Evolutionary conservation across 2,888 invertebrate species (phyloP).

Genomic region (Caenorhabditis wallacei): DNA sequence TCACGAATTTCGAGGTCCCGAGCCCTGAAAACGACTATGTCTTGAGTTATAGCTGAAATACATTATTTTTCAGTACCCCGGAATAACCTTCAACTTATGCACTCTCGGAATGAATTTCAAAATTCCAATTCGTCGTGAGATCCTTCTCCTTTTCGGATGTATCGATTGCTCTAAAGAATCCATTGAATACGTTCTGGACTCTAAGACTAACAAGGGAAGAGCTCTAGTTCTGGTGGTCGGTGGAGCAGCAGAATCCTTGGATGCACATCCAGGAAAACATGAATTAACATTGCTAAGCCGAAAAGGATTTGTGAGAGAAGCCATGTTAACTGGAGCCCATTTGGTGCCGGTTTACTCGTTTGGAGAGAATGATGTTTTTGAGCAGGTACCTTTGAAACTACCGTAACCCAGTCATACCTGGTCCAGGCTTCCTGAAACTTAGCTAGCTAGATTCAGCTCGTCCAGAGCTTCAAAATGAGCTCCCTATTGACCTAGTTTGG

Average conservation of each 20-base stretch:
- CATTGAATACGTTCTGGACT: slow-evolving; percentile 58
- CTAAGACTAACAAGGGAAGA: slow-evolving; percentile 37
- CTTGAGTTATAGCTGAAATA: neutral
- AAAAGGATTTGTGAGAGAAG: slow-evolving; percentile 67
- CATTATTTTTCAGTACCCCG: slow-evolving; percentile 12
- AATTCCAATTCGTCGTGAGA: slow-evolving; percentile 62
- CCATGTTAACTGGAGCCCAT: slow-evolving; percentile 78
- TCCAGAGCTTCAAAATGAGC: neutral
- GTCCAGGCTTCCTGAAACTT: neutral
- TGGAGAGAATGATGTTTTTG: slow-evolving; percentile 84
- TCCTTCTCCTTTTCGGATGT: slow-evolving; percentile 85
- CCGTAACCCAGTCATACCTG: neutral
- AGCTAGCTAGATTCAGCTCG: neutral
- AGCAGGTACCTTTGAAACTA: slow-evolving; percentile 42
- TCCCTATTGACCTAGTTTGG: neutral
- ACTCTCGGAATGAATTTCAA: slow-evolving; percentile 12
- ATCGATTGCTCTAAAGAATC: slow-evolving; percentile 64
- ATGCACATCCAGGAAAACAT: slow-evolving; percentile 87
- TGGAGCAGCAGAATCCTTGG: slow-evolving; percentile 92
- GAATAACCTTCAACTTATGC: slow-evolving; percentile 17
- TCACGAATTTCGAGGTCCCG: neutral
- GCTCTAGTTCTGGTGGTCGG: slow-evolving; percentile 56
- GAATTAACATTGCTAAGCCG: slow-evolving; percentile 61
- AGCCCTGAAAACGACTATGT: neutral
- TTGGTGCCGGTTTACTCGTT: slow-evolving; percentile 84